Base-by-base conservation (phyloP, 2,113 vertebrate species). In the Uria aalge region DNA sequence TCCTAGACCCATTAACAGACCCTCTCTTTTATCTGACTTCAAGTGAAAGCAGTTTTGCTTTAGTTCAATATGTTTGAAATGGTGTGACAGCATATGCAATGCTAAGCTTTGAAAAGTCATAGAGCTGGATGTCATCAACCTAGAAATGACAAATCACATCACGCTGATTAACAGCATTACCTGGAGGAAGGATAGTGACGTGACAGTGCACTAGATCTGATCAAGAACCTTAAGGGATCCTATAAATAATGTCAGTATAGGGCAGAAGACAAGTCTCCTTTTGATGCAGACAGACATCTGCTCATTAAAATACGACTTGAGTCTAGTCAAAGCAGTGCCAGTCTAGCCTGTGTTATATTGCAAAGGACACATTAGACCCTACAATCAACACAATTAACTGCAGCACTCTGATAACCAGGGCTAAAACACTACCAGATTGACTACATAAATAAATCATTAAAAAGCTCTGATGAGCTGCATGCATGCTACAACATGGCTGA, bases 121-220 rank as follows among this genome's bases (percentile, higher is more conserved):
- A 56, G 88, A 75, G 34, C 45, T 77, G 86, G 50, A 27, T 92
- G 94, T 76, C 27, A 7, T 94, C 92, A 92, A 17, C 92, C 86
- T 12, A 92, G 84, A 94, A 96, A 85, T 63, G 95, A 87, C 91
- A 91, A 66, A 89, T 73, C 81, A 15, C 87, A 89, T 94, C 83
- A 34, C 8, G 53, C 76, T 94, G 86, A 71, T 74, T 12, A 60
- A 36, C 50, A 64, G 75, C 79, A n/a, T 64, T 92, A 75, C 52
- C 72, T 85, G 85, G 19, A 96, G 80, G 83, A 84, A 45, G 63
- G 69, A 20, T 27, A n/a, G 23, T 52, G 80, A 69, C 0, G 10
- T 67, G 82, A 9, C 41, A 8, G 43, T 64, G 91, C 66, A 6
- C 48, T 20, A 38, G 81, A 55, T 40, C 47, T 72, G 68, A 72